Conservation (phyloP, 2,888 invertebrate genomes). For the Nysson spinosus region DNA sequence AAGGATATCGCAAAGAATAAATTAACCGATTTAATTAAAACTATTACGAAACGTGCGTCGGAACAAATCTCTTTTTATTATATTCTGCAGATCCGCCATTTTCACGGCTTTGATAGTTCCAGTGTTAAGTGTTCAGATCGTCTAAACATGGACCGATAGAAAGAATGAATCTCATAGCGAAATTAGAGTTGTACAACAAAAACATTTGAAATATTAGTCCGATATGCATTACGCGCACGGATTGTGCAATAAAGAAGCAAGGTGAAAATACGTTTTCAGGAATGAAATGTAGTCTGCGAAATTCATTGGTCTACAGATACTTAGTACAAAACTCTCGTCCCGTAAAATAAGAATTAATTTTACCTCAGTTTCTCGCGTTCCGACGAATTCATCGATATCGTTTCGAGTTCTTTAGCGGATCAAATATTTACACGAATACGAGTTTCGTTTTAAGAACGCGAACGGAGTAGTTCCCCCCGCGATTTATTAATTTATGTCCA, state of each 20-base stretch:
- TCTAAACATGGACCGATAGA: too few relatives aligned
- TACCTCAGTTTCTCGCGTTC: background rate
- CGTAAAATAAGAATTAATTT: background rate
- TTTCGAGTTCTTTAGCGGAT: constrained; percentile 19
- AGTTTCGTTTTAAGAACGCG: constrained; percentile 41
- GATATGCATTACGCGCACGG: constrained; percentile 30
- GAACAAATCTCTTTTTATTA: too few relatives aligned
- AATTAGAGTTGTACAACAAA: too few relatives aligned
- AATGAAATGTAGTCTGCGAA: constrained; percentile 5
- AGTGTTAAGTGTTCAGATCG: too few relatives aligned
- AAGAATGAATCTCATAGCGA: too few relatives aligned
- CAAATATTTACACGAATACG: constrained; percentile 48
- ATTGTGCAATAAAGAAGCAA: constrained; percentile 30
- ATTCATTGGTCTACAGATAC: background rate
- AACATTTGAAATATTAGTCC: constrained; percentile 14
- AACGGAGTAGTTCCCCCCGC: too few relatives aligned
- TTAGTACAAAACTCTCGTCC: constrained; percentile 17
- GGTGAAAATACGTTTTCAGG: background rate
- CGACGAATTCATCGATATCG: constrained; percentile 5
- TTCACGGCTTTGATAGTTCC: too few relatives aligned
- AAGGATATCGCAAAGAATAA: too few relatives aligned
- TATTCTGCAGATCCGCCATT: too few relatives aligned
- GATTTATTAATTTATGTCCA: constrained; percentile 2
- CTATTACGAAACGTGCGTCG: too few relatives aligned
- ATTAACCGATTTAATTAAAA: too few relatives aligned